Conservation (phyloP, 2,888 invertebrate species). For the Cantharis nigra region DNA sequence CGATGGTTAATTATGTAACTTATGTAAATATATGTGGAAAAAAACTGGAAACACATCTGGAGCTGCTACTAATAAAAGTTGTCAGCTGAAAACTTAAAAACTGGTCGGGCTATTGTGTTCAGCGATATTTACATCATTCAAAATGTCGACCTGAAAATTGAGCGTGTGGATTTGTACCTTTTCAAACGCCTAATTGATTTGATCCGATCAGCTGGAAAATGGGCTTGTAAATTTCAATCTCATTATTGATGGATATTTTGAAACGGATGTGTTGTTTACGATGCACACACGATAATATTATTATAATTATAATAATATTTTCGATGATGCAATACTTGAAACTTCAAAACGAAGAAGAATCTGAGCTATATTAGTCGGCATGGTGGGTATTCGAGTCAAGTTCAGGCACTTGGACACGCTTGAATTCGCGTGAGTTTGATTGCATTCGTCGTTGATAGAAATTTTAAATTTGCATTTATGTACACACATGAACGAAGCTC, state of each 20-base stretch:
- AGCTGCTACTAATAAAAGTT: background rate
- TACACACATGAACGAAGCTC: background rate
- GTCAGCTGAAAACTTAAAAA: background rate
- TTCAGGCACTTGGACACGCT: background rate
- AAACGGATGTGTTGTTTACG: background rate
- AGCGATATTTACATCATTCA: background rate
- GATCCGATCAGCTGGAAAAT: background rate
- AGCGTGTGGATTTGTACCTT: background rate
- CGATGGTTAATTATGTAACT: background rate
- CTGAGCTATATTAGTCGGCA: background rate
- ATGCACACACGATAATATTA: background rate
- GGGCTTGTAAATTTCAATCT: background rate
- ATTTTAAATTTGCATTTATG: background rate
- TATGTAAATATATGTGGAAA: background rate
- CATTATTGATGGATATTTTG: background rate
- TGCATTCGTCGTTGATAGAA: background rate
- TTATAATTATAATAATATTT: background rate
- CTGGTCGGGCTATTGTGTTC: background rate
- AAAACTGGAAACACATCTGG: background rate
- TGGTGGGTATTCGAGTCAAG: background rate
- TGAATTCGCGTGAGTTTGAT: background rate
- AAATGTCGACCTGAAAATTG: background rate
- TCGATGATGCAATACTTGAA: background rate
- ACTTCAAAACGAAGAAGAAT: background rate
- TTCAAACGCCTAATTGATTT: background rate